Base-by-base conservation (phyloP, 2,888 invertebrate species). In the Ecliptopera silaceata region DNA sequence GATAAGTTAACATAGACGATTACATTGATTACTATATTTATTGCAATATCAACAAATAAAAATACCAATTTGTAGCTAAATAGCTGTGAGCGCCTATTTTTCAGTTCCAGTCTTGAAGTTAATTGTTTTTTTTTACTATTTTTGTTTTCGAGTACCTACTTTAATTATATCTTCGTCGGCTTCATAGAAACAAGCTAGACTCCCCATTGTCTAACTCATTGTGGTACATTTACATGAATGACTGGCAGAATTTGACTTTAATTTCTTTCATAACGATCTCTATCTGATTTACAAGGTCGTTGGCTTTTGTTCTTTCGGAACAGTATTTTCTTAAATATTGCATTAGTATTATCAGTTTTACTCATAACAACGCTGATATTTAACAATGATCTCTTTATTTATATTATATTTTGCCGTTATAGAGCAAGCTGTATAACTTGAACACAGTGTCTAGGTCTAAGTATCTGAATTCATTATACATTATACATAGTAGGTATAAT, bases 211-310 rank as follows among this genome's bases (percentile, higher is more conserved):
- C 43, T 55, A 43, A 38, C 34, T 32, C 15, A 36, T 39, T 38
- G 48, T 44, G 55, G 38, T 55, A 42, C 13, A 47, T 43, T 38
- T 44, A 45, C 39, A 57, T 34, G 44, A 52, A 57, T 34, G 44
- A 52, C 48, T 44, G 13, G 52, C 39, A 39, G 39, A 48, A 45
- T 52, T 57, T 32, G 39, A 34, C 48, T 52, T 53, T 52, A 53
- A 44, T 49, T 53, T 52, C 8, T 31, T 58, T 49, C 20, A 38
- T 48, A 44, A 55, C 38, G 48, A 55, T 55, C 48, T 49, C 36
- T 54, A 47, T 47, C 47, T 47, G 34, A 38, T 48, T 54, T 42
- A 54, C 43, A 54, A 54, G 47, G 54, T 42, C 32, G 18, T 36
- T 54, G 36, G 36, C 54, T 36, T 54, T 54, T 54, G 42, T 54